Evolutionary conservation across 1,140 invertebrate species (phyloP).

Genomic region (Drosophila arizonae): DNA sequence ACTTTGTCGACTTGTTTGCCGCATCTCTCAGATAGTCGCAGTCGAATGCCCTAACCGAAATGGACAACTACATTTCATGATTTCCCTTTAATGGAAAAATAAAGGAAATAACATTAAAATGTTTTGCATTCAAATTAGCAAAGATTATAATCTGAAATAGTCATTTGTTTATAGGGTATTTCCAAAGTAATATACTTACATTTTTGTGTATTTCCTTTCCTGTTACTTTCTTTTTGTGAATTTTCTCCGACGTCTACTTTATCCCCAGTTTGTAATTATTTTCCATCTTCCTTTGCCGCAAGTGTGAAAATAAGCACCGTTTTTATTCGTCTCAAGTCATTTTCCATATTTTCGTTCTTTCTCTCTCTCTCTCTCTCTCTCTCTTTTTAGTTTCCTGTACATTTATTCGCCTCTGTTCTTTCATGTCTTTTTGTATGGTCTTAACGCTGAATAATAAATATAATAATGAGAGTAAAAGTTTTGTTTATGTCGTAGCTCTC

Average conservation of each 20-base stretch:
- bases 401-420: slow-evolving; percentile 11
- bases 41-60: background rate
- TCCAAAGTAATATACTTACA: background rate
- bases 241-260: slow-evolving; percentile 48
- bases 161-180: slow-evolving; percentile 11
- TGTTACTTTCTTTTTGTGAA: background rate
- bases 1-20: slow-evolving; percentile 63
- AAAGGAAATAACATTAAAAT: too few species aligned
- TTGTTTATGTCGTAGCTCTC: slow-evolving; percentile 50
- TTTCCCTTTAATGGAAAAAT: too few species aligned
- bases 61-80: slow-evolving; percentile 16
- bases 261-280: slow-evolving; percentile 74
- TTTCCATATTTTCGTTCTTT: slow-evolving; percentile 40
- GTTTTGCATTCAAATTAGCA: background rate
- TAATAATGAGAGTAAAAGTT: slow-evolving; percentile 52
- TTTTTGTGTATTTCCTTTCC: slow-evolving; percentile 52
- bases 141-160: too few species aligned
- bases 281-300: slow-evolving; percentile 70
- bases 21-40: slow-evolving; percentile 26
- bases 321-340: slow-evolving; percentile 62
- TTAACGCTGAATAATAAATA: slow-evolving; percentile 47
- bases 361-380: too few species aligned
- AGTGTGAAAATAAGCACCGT: slow-evolving; percentile 77
- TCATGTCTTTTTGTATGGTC: slow-evolving; percentile 30
- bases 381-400: too few species aligned